A percentile compares a stretch with the other conserved stretches of the same genome.
Conservation (phyloP, 2,113 vertebrate genomes). For the Leiothrix lutea region DNA sequence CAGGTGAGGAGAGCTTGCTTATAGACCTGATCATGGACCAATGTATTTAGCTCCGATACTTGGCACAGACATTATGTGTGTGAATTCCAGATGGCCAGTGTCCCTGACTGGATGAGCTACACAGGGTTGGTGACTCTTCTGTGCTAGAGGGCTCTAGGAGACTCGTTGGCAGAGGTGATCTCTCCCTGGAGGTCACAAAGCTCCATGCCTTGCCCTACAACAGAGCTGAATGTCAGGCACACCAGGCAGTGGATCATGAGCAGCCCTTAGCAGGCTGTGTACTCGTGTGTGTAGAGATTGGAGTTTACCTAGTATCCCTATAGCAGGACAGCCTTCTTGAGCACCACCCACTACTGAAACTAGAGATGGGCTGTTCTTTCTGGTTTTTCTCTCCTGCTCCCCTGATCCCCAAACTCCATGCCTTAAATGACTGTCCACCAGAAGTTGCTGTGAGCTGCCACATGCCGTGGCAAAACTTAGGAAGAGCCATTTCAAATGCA, state of each 20-base stretch:
- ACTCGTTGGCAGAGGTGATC: accelerated
- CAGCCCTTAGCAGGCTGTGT: background rate
- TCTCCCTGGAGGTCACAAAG: background rate
- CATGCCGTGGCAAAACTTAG: background rate
- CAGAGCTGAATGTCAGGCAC: background rate
- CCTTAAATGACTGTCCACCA: background rate
- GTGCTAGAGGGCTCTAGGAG: background rate
- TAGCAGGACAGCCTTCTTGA: background rate
- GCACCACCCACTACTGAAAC: background rate
- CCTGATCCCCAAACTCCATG: background rate
- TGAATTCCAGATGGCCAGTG: background rate
- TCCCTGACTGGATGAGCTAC: background rate
- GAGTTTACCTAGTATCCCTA: background rate
- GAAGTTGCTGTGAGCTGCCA: background rate
- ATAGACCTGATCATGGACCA: background rate
- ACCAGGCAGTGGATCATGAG: background rate
- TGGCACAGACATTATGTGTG: background rate
- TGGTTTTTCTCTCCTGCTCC: background rate
- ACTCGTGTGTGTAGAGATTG: accelerated
- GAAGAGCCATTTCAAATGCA: background rate
- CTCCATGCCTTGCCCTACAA: background rate
- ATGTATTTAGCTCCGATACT: background rate
- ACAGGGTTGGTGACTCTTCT: background rate
- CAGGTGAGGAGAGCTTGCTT: background rate
- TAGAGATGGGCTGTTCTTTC: background rate